These are phyloP conservation scores for Lucilia cuprina DNA, from an alignment of 1,140 invertebrate genomes.

Conservation along the genomic window DNA sequence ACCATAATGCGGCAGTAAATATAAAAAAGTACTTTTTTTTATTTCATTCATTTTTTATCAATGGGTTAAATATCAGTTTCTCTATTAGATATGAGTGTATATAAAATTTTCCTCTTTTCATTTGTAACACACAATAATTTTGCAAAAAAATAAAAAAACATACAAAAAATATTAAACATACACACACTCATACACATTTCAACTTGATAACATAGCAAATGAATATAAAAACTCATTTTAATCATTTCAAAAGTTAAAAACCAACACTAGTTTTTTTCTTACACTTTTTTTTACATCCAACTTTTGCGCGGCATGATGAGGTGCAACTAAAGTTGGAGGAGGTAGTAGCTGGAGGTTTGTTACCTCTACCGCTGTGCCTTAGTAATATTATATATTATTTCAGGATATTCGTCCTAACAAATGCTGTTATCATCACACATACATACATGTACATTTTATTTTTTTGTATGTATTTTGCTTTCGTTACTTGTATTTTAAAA, in stretches of 20 bases:
- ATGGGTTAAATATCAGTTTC: not conserved
- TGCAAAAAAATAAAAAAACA: not conserved
- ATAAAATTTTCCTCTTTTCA: not conserved
- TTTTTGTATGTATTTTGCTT: not conserved
- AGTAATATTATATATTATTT: not conserved
- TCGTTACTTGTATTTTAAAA: not conserved
- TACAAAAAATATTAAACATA: not conserved
- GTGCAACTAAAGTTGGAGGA: not conserved
- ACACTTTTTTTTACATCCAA: not conserved
- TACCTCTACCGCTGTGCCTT: too few relatives aligned
- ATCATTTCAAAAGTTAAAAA: constrained; percentile 1
- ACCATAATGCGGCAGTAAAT: too few relatives aligned
- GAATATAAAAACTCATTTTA: constrained; percentile 13
- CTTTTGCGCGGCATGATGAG: too few relatives aligned
- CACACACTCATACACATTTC: not conserved
- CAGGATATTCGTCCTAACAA: not conserved
- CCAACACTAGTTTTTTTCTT: not conserved
- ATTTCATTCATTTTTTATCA: not conserved
- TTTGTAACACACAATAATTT: not conserved
- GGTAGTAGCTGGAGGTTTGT: not conserved
- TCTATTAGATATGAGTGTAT: not conserved
- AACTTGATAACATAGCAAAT: not conserved
- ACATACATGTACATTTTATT: not conserved
- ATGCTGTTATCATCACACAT: not conserved
- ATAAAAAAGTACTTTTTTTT: not conserved